Percentiles rank a stretch among this genome's conserved stretches.
Conservation (phyloP, 2,888 invertebrate genomes). For the Oxycera nigricornis region DNA sequence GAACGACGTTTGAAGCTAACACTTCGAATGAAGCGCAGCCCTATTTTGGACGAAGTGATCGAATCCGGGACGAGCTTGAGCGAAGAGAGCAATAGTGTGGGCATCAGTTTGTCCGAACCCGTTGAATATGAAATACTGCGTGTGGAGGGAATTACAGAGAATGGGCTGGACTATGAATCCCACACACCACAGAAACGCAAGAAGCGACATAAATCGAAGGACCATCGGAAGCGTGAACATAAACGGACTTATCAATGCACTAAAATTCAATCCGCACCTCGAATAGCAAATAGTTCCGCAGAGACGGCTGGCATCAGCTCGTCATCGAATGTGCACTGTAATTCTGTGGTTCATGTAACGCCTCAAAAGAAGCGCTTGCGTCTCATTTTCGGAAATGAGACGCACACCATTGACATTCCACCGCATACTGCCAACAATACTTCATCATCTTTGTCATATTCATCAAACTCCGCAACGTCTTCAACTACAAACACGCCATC, state of each 20-base stretch:
- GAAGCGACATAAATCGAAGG: conserved; percentile 69
- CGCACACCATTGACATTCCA: conserved; percentile 87
- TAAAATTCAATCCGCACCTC: neutral
- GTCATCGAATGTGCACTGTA: conserved; percentile 40
- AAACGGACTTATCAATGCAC: conserved; percentile 16
- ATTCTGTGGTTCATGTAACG: conserved; percentile 60
- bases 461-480: conserved; percentile 44
- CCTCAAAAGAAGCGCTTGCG: conserved; percentile 85
- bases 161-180: conserved; percentile 52
- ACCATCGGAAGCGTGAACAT: conserved; percentile 51
- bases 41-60: conserved; percentile 82
- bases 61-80: conserved; percentile 78
- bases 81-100: conserved; percentile 63
- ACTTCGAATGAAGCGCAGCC: conserved; percentile 85
- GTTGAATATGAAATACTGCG: conserved; percentile 84
- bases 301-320: neutral
- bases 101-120: conserved; percentile 60
- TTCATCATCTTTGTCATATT: conserved; percentile 42
- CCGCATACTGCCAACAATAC: conserved; percentile 70
- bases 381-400: conserved; percentile 88
- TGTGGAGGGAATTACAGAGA: conserved; percentile 73
- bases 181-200: conserved; percentile 60
- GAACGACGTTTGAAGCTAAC: conserved; percentile 75
- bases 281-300: neutral
- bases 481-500: conserved; percentile 49